phyloP scores from a whole-genome alignment of 2,888 invertebrate species.

The Furcula furcula region DNA sequence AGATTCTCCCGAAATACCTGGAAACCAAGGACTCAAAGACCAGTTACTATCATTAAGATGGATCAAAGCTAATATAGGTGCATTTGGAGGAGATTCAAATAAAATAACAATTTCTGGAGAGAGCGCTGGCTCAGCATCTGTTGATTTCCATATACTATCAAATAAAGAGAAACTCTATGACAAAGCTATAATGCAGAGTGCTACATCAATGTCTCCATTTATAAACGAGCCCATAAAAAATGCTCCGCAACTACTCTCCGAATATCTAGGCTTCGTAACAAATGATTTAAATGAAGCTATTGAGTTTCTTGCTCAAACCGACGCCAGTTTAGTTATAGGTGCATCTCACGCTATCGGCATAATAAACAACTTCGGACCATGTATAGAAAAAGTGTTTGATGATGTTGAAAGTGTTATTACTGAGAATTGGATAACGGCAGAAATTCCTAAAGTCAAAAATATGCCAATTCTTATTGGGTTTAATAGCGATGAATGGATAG shows the following conservation, averaged over 20 bases:
- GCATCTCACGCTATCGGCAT: conserved; percentile 27
- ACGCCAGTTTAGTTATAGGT: conserved; percentile 33
- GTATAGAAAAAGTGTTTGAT: conserved; percentile 47
- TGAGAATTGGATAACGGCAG: conserved; percentile 35
- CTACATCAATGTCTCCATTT: conserved; percentile 33
- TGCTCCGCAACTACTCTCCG: conserved; percentile 40
- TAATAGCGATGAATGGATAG: conserved; percentile 13
- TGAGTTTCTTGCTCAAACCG: conserved; percentile 26
- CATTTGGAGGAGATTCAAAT: conserved; percentile 51
- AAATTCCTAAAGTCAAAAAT: conserved; percentile 37
- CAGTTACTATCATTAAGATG: conserved; percentile 50
- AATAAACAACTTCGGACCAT: conserved; percentile 34
- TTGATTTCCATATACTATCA: conserved; percentile 49
- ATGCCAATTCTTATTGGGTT: conserved; percentile 50
- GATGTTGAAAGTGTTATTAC: conserved; percentile 42
- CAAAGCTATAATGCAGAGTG: conserved; percentile 49
- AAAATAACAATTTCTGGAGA: conserved; percentile 48
- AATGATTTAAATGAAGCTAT: conserved; percentile 35
- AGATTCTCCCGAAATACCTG: conserved; percentile 43
- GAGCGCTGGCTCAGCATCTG: conserved; percentile 48
- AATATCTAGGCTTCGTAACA: conserved; percentile 33
- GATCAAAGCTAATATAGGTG: conserved; percentile 49
- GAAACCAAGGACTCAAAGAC: conserved; percentile 60
- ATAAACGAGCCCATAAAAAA: conserved; percentile 32
- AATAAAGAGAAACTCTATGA: conserved; percentile 38